phyloP scores from a whole-genome alignment of 2,888 invertebrate species.

The Epiblema foenella region DNA sequence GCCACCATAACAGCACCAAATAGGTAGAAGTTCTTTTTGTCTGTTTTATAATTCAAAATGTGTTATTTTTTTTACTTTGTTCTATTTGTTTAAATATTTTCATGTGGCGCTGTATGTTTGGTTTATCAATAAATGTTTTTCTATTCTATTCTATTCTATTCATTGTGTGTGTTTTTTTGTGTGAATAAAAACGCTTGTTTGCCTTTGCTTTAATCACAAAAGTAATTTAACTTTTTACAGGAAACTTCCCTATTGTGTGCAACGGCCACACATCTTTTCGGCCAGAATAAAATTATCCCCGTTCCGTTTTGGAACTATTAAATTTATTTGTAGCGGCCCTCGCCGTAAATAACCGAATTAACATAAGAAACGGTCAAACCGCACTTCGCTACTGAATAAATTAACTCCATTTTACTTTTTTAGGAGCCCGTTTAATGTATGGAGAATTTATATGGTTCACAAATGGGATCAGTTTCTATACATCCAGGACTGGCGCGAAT shows the following conservation, averaged over 20 bases:
- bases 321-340: slow-evolving; percentile 55
- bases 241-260: slow-evolving; percentile 26
- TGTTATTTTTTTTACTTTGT: too few species aligned
- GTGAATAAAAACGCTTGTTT: slow-evolving; percentile 1
- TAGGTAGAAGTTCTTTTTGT: too few species aligned
- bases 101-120: too few species aligned
- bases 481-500: background rate
- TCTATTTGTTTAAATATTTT: too few species aligned
- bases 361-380: slow-evolving; percentile 75
- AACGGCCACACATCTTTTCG: slow-evolving; percentile 28
- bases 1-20: too few species aligned
- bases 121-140: too few species aligned
- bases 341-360: slow-evolving; percentile 76
- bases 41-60: too few species aligned
- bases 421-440: slow-evolving; percentile 45
- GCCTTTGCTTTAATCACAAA: background rate
- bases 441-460: background rate
- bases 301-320: slow-evolving; percentile 43
- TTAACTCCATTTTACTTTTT: slow-evolving; percentile 65
- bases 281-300: slow-evolving; percentile 32
- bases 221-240: slow-evolving; percentile 18
- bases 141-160: too few species aligned
- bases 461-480: background rate
- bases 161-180: too few species aligned
- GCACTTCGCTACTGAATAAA: slow-evolving; percentile 73